phyloP scores from a whole-genome alignment of 2,797 vertebrate genomes.

The Tinamus major region DNA sequence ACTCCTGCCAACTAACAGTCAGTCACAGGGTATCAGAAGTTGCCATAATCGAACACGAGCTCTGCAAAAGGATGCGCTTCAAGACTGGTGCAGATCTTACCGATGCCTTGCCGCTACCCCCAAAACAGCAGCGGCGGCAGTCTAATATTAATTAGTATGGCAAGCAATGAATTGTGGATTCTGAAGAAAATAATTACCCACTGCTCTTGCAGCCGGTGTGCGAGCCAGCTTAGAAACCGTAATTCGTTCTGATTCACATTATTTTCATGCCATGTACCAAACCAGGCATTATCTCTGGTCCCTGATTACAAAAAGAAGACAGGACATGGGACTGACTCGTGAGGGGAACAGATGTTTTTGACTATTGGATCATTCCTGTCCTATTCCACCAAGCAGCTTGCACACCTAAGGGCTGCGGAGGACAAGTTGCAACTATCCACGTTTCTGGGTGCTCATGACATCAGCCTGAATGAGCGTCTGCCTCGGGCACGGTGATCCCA shows the following conservation, averaged over 20 bases:
- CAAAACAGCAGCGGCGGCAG: background rate
- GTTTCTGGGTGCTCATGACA: rapidly evolving
- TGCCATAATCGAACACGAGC: background rate
- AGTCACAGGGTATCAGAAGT: background rate
- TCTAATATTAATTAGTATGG: background rate
- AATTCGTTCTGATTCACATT: background rate
- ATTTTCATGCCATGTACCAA: background rate
- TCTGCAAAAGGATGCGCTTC: background rate
- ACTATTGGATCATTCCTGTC: background rate
- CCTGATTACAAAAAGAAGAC: background rate
- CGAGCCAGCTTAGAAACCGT: background rate
- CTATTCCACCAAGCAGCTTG: background rate
- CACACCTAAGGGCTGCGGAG: background rate
- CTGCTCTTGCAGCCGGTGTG: background rate
- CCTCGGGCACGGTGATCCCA: rapidly evolving
- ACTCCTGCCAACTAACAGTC: background rate
- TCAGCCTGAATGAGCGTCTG: too few species aligned
- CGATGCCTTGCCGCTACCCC: background rate
- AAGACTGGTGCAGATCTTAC: background rate
- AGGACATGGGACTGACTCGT: too few species aligned
- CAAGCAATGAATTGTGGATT: background rate
- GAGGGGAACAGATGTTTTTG: background rate
- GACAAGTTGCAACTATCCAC: rapidly evolving
- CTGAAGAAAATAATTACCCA: background rate
- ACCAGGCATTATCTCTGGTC: background rate